A percentile compares a stretch with the other conserved stretches of the same genome.
Conservation (phyloP, 92 coral and sea anemone species). For the Actinernus sp. region DNA sequence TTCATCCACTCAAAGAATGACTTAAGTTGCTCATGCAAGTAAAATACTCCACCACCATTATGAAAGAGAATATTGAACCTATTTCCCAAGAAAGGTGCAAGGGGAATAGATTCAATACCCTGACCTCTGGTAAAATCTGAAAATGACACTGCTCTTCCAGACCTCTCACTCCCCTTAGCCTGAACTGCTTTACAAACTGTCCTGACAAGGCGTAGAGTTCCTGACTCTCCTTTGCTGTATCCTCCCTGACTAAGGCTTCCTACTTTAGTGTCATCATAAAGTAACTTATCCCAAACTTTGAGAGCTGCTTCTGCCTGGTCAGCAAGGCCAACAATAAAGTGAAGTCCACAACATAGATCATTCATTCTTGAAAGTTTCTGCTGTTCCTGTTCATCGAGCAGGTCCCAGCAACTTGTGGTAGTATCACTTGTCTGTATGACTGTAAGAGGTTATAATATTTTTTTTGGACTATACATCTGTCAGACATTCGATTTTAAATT, state of each 20-base stretch:
- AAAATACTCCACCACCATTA: slow-evolving; percentile 8
- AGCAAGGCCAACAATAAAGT: background rate
- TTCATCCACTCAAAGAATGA: slow-evolving; percentile 16
- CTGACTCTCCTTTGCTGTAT: background rate
- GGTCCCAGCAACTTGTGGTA: slow-evolving; percentile 5
- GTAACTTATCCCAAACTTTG: background rate
- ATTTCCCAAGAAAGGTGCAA: background rate
- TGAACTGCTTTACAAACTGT: background rate
- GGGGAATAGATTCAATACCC: background rate
- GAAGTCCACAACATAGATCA: background rate
- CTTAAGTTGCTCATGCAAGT: too few relatives aligned
- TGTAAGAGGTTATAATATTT: slow-evolving; percentile 2
- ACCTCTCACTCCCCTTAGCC: background rate
- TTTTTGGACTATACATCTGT: slow-evolving; percentile 14
- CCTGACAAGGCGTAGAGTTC: background rate
- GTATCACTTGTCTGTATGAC: background rate
- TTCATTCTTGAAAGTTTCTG: background rate
- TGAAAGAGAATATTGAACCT: background rate
- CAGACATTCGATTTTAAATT: slow-evolving; percentile 15
- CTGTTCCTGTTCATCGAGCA: slow-evolving; percentile 5
- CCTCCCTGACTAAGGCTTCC: slow-evolving; percentile 22
- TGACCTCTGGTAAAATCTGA: background rate
- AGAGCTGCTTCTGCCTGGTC: background rate
- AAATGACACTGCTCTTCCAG: background rate
- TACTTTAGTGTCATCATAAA: slow-evolving; percentile 4